These are phyloP conservation scores for Sebastes steindachneri DNA, from an alignment of 2,797 vertebrate species.

Conservation along the genomic window DNA sequence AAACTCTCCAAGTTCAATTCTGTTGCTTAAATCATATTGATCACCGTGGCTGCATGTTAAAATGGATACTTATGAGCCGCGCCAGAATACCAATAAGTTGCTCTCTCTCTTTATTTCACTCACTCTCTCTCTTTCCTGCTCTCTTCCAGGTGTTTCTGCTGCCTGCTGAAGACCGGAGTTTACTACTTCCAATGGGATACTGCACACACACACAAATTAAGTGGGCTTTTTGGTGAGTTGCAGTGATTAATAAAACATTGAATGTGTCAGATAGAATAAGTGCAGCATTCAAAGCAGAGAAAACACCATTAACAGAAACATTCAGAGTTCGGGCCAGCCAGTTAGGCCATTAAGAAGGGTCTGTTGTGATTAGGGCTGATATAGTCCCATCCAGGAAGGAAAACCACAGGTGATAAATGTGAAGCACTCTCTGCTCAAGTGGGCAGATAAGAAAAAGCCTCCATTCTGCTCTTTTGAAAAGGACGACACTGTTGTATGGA, in stretches of 20 bases:
- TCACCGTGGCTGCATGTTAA: slow-evolving; percentile 81
- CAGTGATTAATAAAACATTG: slow-evolving; percentile 15
- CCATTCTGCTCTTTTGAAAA: background rate
- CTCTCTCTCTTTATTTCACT: slow-evolving; percentile 2
- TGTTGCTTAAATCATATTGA: slow-evolving; percentile 86
- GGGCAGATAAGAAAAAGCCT: background rate
- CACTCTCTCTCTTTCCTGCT: slow-evolving; percentile 13
- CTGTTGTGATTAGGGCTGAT: background rate
- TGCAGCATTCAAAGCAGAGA: background rate
- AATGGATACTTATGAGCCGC: slow-evolving; percentile 80
- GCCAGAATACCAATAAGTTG: slow-evolving; percentile 74
- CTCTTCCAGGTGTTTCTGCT: slow-evolving; percentile 54
- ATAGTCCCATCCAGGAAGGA: background rate
- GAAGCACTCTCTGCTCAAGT: background rate
- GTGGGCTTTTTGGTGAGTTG: background rate
- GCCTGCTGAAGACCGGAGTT: slow-evolving; percentile 21
- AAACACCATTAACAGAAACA: background rate
- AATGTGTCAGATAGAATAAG: background rate
- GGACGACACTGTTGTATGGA: background rate
- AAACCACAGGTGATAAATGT: slow-evolving; percentile 6
- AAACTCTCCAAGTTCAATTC: slow-evolving; percentile 82
- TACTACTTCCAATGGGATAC: background rate
- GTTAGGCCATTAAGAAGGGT: background rate
- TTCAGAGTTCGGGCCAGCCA: background rate
- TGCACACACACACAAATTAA: background rate